Evolutionary conservation across 2,888 invertebrate species (phyloP).

Genomic region (Ophraella communa): DNA sequence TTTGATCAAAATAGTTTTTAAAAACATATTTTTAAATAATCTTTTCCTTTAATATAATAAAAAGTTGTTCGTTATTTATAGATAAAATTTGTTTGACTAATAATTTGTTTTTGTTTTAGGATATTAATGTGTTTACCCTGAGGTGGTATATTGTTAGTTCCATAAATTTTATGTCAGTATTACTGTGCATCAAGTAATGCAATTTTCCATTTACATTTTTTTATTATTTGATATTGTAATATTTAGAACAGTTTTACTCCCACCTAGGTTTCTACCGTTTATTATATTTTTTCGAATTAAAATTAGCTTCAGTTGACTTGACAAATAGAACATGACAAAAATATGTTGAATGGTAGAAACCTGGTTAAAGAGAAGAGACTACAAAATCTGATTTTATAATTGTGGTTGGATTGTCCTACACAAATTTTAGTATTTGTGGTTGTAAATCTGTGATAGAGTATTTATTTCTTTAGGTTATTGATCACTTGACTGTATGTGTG

Average conservation of each 20-base stretch:
- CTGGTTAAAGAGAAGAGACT: background rate
- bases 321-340: background rate
- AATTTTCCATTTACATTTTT: conserved; percentile 22
- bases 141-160: conserved; percentile 13
- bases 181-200: conserved; percentile 9
- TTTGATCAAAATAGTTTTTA: too few species aligned
- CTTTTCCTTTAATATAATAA: too few species aligned
- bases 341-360: background rate
- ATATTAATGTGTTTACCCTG: conserved; percentile 16
- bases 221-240: conserved; percentile 22
- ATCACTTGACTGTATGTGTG: conserved; percentile 4
- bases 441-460: conserved; percentile 17
- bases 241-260: conserved; percentile 32
- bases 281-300: background rate
- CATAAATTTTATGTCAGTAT: conserved; percentile 15
- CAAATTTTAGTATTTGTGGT: conserved; percentile 10
- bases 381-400: background rate
- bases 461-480: conserved; percentile 17
- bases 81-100: too few species aligned
- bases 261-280: conserved; percentile 16
- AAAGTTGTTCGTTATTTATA: too few species aligned
- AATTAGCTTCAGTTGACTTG: background rate
- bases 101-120: conserved; percentile 30
- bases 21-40: too few species aligned
- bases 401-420: background rate